Base-by-base conservation (phyloP, 2,113 vertebrate genomes). In the Vicugna pacos region DNA sequence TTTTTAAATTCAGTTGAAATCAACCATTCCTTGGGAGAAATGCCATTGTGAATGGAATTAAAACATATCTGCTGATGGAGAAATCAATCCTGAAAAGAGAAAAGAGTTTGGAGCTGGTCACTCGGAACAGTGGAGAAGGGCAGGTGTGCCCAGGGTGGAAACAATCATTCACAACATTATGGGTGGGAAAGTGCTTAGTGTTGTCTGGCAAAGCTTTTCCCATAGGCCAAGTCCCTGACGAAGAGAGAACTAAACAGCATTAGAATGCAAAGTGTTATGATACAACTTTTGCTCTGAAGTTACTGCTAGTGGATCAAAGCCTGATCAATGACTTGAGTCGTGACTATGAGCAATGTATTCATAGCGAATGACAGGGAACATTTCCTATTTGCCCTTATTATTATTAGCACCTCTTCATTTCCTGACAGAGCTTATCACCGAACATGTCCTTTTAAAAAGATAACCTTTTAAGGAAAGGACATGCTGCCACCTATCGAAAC, bases 401-500 rank as follows among this genome's bases (percentile, higher is more conserved):
- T 62, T 20, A 20, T 32, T 32, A 10, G 35, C 35, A 19, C 32
- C 26, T 54, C 38, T 52, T 12, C 1, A 38, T 77, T 50, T 73
- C 35, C n/a, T 22, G 32, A 8, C 32, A 30, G 72, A 81, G 50
- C 2, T 9, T 75, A 19, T 48, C 17, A 56, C 32, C 12, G 35
- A 70, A 8, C 7, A 0, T 0, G 11, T 1, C 7, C 15, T 73
- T 58, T 32, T 28, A 82, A 76, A 83, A 87, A 70, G 17, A 38
- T 12, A 28, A 60, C 5, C n/a, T 38, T 79, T 89, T 12, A 97
- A 93, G 15, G n/a, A 89, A 81, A 93, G 88, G 72, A 42, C 58
- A 16, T 94, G 86, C 97, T 97, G 97, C 97, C 97, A 88, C 93
- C 97, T 97, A 84, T 28, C 54, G 97, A 93, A 90, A 88, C 54